phyloP scores from a whole-genome alignment of 2,888 invertebrate species.

The Sturmia bella region DNA sequence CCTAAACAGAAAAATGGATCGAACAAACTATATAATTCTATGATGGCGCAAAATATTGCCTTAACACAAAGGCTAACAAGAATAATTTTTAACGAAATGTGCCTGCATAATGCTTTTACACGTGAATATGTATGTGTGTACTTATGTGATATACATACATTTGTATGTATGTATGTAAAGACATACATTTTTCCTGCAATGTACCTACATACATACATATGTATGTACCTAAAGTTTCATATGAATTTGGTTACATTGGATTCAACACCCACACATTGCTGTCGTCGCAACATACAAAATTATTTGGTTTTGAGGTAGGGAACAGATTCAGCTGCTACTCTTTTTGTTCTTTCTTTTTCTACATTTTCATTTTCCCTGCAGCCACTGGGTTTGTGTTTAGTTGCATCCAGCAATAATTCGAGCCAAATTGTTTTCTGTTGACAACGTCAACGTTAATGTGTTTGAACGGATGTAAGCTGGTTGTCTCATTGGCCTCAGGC shows the following conservation, averaged over 20 bases:
- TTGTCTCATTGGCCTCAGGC: slow-evolving; percentile 61
- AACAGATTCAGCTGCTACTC: slow-evolving; percentile 34
- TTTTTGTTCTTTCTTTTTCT: slow-evolving; percentile 24
- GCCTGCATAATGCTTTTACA: no score
- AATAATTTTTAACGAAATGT: no score
- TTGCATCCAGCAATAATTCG: slow-evolving; percentile 24
- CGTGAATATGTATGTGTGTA: no score
- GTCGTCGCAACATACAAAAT: slow-evolving; percentile 32
- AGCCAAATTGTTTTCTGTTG: slow-evolving; percentile 65
- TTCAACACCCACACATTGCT: slow-evolving; percentile 64
- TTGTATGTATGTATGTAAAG: neutral
- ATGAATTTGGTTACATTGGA: slow-evolving; percentile 16
- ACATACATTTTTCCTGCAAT: no score
- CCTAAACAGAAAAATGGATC: no score
- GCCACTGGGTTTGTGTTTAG: slow-evolving; percentile 31
- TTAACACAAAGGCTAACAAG: no score
- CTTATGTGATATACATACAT: neutral
- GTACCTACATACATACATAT: no score
- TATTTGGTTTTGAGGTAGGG: neutral
- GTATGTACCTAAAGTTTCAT: no score
- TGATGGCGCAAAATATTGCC: no score
- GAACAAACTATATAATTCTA: no score
- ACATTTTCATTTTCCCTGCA: slow-evolving; percentile 43
- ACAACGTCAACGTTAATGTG: slow-evolving; percentile 56
- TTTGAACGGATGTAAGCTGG: slow-evolving; percentile 46